Conservation (phyloP, 2,888 invertebrate species). For the Pteria penguin region DNA sequence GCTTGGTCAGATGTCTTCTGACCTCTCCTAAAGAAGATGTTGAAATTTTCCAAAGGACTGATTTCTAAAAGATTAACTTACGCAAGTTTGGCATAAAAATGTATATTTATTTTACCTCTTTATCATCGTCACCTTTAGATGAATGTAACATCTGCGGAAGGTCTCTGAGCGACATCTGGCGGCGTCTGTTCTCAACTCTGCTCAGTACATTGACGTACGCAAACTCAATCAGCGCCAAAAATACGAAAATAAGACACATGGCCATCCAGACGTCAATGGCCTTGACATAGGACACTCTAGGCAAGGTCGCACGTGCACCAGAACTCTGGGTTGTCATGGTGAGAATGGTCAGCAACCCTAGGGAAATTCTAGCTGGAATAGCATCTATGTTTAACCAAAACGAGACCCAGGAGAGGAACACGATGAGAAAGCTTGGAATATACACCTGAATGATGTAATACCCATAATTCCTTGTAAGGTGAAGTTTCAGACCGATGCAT, state of each 20-base stretch:
- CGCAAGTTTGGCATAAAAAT: too few species aligned
- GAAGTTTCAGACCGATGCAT: neutral
- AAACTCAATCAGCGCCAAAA: constrained; percentile 34
- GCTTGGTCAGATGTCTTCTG: too few species aligned
- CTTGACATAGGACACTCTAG: neutral
- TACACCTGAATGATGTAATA: neutral
- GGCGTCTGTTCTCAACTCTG: neutral
- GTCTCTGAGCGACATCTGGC: neutral
- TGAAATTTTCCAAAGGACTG: too few species aligned
- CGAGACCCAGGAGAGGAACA: neutral
- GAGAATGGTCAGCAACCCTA: neutral
- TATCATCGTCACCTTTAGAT: neutral
- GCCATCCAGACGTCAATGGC: constrained; percentile 36
- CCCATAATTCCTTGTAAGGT: neutral
- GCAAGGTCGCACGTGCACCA: neutral
- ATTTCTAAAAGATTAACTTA: too few species aligned
- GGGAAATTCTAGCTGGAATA: neutral
- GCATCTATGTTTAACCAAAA: neutral
- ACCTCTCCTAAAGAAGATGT: too few species aligned
- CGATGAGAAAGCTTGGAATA: neutral
- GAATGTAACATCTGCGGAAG: neutral
- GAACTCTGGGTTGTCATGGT: neutral
- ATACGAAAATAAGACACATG: constrained; percentile 38
- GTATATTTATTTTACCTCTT: too few species aligned
- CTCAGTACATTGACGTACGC: constrained; percentile 38